Evolutionary conservation across 2,888 invertebrate genomes (phyloP).

Genomic region (Eupithecia subfuscata): DNA sequence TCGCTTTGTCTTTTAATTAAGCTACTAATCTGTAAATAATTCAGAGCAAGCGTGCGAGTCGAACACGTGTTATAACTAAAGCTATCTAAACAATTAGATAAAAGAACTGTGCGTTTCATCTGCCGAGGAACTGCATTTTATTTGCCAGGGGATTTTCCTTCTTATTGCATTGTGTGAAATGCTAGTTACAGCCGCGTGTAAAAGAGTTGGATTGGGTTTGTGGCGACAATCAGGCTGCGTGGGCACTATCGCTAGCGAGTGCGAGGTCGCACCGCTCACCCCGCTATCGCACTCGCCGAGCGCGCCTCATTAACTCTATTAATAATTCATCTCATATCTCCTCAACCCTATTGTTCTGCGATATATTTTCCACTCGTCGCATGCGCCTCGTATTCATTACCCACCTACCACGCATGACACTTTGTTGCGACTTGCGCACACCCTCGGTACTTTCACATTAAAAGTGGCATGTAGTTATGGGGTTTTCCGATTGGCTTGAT

Average conservation of each 20-base stretch:
- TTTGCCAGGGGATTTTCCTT: constrained; percentile 35
- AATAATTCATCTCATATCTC: constrained; percentile 79
- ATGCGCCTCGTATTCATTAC: constrained; percentile 48
- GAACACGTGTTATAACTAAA: constrained; percentile 49
- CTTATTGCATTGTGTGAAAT: constrained; percentile 37
- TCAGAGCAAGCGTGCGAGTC: constrained; percentile 29
- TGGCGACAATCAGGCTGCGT: constrained; percentile 83
- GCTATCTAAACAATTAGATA: constrained; percentile 51
- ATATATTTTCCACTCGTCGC: constrained; percentile 70
- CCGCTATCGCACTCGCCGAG: constrained; percentile 69
- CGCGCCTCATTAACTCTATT: constrained; percentile 78
- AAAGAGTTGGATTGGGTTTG: constrained; percentile 61
- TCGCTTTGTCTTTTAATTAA: constrained; percentile 33
- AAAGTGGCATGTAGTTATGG: constrained; percentile 32
- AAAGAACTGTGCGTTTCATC: constrained; percentile 37
- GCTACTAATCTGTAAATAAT: constrained; percentile 27
- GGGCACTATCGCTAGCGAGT: constrained; percentile 77
- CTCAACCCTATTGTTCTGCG: constrained; percentile 74
- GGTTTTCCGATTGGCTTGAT: constrained; percentile 37
- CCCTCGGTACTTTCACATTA: constrained; percentile 30
- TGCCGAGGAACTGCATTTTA: constrained; percentile 31
- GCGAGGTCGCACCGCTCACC: constrained; percentile 81
- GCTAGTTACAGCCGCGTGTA: constrained; percentile 48
- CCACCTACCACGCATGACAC: constrained; percentile 37
- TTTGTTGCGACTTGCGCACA: constrained; percentile 28